Evolutionary conservation across 1,140 invertebrate genomes (phyloP), one percentile per base, ranked within the genome.

Genomic region (Aphelinus certus): DNA sequence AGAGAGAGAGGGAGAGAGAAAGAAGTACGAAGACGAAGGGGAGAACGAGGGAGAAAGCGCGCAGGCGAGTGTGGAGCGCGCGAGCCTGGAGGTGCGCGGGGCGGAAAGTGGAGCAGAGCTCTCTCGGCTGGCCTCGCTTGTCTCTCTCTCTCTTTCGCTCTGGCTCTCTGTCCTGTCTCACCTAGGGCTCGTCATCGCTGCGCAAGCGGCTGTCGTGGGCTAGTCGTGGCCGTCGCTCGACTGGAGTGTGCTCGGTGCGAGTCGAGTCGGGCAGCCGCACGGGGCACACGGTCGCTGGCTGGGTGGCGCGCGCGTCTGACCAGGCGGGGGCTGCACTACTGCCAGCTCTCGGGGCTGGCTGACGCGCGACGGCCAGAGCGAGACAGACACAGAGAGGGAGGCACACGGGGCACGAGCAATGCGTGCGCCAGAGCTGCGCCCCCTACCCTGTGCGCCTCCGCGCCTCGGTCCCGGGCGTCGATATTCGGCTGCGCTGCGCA

Each of bases 321-420:
- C 81, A 78, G 83, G 79, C 83, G 78, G 80, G 63, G 84, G 81
- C 79, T 85, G 85, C 85, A 87, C 85, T 85, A 88, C 86, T 87
- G 85, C 77, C 6, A n/a, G 9, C 46, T 75, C 77, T 77, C 46
- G 56, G 73, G 77, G 65, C 62, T 77, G 79, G 76, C 66, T 72
- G 62, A 57, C 77, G 78, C 65, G 71, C 65, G 76, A 73, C 61
- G 73, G 42, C 73, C 51, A 76, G 71, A 26, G 26, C 26, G 26
- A 26, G 26, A 26, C 26, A 26, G 26, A 26, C 26, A 26, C 51
- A 53, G 9, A 4, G 58, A 26, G 58, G 9, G 58, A 60, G 6
- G 42, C 3, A 26, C 5, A 60, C 3, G 58, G 58, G 9, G 42
- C 42, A 9, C n/a, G 42, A 10, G 4, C 26, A 60, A 60, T 60